These are phyloP conservation scores for Archegozetes longisetosus DNA, from an alignment of 1,140 invertebrate species.

Conservation along the genomic window DNA sequence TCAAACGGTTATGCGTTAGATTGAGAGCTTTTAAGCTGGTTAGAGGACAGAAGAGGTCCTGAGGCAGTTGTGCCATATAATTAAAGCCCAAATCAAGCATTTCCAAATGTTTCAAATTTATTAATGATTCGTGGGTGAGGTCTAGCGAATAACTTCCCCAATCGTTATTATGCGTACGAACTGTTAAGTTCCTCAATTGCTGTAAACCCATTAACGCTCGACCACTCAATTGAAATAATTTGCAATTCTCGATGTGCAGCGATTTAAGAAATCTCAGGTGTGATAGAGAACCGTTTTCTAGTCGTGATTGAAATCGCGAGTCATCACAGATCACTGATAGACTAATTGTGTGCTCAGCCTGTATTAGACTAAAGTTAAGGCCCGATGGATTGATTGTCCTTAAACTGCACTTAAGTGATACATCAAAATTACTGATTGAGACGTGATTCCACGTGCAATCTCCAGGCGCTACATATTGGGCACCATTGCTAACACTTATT, in stretches of 20 bases:
- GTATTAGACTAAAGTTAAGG: conserved; percentile 72
- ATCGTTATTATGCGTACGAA: conserved; percentile 29
- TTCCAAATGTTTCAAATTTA: conserved; percentile 46
- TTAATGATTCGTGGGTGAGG: conserved; percentile 52
- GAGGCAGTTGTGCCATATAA: conserved; percentile 57
- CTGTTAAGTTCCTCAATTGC: conserved; percentile 22
- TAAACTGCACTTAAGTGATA: conserved; percentile 57
- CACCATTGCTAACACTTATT: conserved; percentile 1
- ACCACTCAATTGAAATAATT: conserved; percentile 18
- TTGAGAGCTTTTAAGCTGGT: conserved; percentile 21
- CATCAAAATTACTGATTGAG: conserved; percentile 24
- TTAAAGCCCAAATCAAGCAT: conserved; percentile 56
- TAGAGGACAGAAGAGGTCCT: conserved; percentile 53
- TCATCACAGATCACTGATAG: conserved; percentile 64
- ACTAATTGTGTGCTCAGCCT: conserved; percentile 58
- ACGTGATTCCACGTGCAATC: conserved; percentile 18
- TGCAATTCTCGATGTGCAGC: conserved; percentile 20
- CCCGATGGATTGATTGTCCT: conserved; percentile 59
- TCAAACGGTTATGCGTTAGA: conserved; percentile 51
- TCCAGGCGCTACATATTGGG: conserved; percentile 16
- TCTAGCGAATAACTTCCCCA: conserved; percentile 56
- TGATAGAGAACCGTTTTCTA: conserved; percentile 30
- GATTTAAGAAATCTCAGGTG: conserved; percentile 20
- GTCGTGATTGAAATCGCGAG: conserved; percentile 47
- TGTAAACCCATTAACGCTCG: conserved; percentile 21